Percentiles rank a stretch among this genome's conserved stretches.
Evolutionary conservation across 2,113 vertebrate species (phyloP).

Genomic region (Colius striatus): DNA sequence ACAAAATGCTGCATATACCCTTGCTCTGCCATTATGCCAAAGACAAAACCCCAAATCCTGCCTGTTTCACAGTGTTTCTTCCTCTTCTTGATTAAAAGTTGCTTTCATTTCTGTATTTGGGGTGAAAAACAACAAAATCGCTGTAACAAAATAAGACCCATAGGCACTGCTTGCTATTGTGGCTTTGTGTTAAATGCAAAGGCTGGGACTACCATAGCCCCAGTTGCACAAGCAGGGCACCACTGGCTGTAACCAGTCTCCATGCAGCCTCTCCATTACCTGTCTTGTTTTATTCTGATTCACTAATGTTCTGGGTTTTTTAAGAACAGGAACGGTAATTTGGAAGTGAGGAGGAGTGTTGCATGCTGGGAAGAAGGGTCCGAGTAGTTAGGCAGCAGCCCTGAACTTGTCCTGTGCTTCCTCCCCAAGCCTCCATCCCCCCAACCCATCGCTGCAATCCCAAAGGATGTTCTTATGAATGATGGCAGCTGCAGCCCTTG

Average conservation of each 20-base stretch:
- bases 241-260: neutral
- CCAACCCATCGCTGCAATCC: neutral
- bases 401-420: neutral
- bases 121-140: neutral
- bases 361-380: neutral
- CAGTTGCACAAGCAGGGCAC: neutral
- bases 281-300: neutral
- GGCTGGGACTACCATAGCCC: neutral
- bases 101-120: neutral
- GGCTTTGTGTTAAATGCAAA: neutral
- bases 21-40: neutral
- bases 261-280: neutral
- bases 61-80: neutral
- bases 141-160: rapidly evolving
- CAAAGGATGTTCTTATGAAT: neutral
- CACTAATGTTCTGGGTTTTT: neutral
- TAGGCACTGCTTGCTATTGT: rapidly evolving
- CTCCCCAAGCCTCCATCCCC: too few relatives aligned
- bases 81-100: neutral
- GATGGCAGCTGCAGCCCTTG: neutral
- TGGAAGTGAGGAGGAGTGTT: neutral
- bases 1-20: neutral
- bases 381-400: neutral
- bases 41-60: neutral
- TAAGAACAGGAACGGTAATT: neutral